These are phyloP conservation scores for Phymatocera aterrima DNA, from an alignment of 2,888 invertebrate genomes.

Conservation along the genomic window DNA sequence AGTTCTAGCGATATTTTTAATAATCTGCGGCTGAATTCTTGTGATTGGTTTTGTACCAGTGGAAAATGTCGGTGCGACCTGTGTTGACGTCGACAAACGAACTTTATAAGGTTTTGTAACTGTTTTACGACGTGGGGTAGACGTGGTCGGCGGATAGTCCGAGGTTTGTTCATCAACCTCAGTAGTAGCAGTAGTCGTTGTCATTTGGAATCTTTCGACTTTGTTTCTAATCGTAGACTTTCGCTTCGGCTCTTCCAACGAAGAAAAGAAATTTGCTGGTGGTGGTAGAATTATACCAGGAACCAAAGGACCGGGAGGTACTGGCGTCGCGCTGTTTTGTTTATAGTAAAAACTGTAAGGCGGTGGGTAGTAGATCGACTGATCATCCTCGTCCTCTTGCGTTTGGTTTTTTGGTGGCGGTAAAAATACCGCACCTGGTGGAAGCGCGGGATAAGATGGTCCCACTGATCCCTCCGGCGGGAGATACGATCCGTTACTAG, in stretches of 20 bases:
- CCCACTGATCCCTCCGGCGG: conserved; percentile 62
- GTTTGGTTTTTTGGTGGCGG: conserved; percentile 81
- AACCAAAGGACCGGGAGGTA: conserved; percentile 90
- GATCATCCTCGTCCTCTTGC: conserved; percentile 92
- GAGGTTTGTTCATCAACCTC: conserved; percentile 67
- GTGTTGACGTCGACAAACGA: not conserved
- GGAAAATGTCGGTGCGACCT: conserved; percentile 29
- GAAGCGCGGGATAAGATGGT: conserved; percentile 76
- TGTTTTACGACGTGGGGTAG: conserved; percentile 62
- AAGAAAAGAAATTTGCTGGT: conserved; percentile 90
- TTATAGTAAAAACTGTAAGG: conserved; percentile 92
- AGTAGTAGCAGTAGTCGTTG: conserved; percentile 46
- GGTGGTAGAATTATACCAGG: conserved; percentile 93
- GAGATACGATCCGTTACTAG: conserved; percentile 71
- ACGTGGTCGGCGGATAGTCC: conserved; percentile 62
- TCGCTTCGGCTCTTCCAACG: conserved; percentile 78
- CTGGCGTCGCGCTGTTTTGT: conserved; percentile 84
- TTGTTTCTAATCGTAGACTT: conserved; percentile 71
- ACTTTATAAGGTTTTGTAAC: conserved; percentile 61
- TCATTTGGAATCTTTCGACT: conserved; percentile 52
- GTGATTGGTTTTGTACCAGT: conserved; percentile 73
- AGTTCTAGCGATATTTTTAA: conserved; percentile 43
- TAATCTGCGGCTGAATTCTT: conserved; percentile 41
- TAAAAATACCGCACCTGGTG: conserved; percentile 80
- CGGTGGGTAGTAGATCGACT: conserved; percentile 93